Evolutionary conservation across 2,888 invertebrate species (phyloP), one percentile per base, ranked within the genome.

Genomic region (Synergus itoensis): DNA sequence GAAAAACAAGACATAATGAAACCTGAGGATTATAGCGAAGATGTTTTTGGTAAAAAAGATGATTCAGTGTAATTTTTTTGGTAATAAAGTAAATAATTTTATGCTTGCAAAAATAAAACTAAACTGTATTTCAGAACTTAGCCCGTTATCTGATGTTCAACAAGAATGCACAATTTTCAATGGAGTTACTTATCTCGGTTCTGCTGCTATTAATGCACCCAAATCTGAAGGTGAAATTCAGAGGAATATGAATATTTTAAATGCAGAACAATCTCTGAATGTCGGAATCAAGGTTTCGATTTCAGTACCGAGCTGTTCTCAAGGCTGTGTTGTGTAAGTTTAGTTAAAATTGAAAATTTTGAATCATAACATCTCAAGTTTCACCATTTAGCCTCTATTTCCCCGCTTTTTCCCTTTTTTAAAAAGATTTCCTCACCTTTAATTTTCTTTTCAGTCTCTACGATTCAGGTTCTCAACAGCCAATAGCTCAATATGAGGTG

Each of bases 201-300:
- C 98, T 14, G 97, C 98, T 77, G 95, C 96, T 85, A 98, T 99
- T 87, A 96, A 97, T 90, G 97, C 98, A 14, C 98, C 99, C 0
- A 97, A 98, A 92, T 98, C 97, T 28, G 98, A 99, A 93, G 93
- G 94, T 12, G 98, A 99, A 93, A 98, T 99, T 82, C 98, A 98
- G 91, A 94, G 96, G 77, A 98, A 98, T 91, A 99, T 99, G 97
- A 95, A 95, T 84, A 96, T 98, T 89, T 93, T 99, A 76, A 98
- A 98, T 91, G 96, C 96, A 78, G 94, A 95, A 84, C 94, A 94
- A 40, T 93, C 93, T 48, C 85, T 94, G 94, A 95, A 96, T 92
- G 95, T 96, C 90, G 97, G 97, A 8, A 97, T 99, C 77, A 97
- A 97, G 88, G 97, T 99, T 5, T 96, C 97, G 0, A 96, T 99